Evolutionary conservation across 2,797 vertebrate species (phyloP).

Genomic region (Eurystomus glaucurus): DNA sequence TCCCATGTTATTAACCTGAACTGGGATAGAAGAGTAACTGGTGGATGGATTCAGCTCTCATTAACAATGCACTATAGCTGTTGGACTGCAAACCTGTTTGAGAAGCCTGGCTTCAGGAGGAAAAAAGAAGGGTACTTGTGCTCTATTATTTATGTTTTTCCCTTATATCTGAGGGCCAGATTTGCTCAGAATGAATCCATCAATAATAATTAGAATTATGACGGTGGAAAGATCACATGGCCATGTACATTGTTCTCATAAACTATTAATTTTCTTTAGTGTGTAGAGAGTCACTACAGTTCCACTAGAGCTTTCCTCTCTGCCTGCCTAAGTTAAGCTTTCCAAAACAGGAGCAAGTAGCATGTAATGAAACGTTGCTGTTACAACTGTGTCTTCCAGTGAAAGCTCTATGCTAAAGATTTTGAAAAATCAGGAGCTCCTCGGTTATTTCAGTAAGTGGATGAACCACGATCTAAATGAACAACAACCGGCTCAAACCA

Average conservation of each 20-base stretch:
- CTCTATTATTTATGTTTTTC: not conserved
- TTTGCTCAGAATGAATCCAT: not conserved
- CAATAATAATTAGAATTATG: not conserved
- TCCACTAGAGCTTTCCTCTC: not conserved
- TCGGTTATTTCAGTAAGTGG: not conserved
- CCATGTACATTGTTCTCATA: not conserved
- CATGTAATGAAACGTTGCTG: not conserved
- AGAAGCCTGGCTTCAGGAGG: not conserved
- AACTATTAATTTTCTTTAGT: not conserved
- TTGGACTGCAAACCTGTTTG: not conserved
- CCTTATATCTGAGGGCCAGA: not conserved
- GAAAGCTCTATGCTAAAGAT: not conserved
- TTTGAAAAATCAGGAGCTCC: not conserved
- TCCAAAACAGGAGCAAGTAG: not conserved
- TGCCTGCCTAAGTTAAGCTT: not conserved
- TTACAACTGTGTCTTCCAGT: not conserved
- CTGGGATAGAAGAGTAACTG: not conserved
- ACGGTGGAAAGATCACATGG: not conserved
- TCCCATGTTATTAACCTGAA: not conserved
- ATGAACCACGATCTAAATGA: not conserved
- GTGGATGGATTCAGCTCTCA: not conserved
- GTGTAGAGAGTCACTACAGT: rapidly evolving
- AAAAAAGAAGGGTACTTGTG: not conserved
- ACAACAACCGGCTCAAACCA: not conserved
- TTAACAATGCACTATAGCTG: not conserved